Conservation (phyloP, 2,113 vertebrate species). For the Forbesichthys agassizii region DNA sequence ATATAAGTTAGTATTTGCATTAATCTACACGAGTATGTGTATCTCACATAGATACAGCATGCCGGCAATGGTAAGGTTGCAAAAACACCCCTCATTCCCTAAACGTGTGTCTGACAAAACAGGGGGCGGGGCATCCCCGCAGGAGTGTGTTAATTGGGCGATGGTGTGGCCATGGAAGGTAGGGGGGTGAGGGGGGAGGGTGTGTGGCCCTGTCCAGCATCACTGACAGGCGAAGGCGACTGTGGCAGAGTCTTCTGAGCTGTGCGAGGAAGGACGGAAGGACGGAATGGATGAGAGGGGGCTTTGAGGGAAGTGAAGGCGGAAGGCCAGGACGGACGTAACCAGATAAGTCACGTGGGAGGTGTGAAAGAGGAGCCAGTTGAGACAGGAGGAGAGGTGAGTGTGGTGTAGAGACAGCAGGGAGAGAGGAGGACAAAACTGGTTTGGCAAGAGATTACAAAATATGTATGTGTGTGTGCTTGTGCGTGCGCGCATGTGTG, state of each 20-base stretch:
- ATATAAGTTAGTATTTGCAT: too few relatives aligned
- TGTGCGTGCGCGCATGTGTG: slow-evolving; percentile 20
- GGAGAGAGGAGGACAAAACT: slow-evolving; percentile 1
- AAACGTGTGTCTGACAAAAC: too few relatives aligned
- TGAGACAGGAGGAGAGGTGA: slow-evolving; percentile 57
- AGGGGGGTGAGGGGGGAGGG: too few relatives aligned
- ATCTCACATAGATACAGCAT: too few relatives aligned
- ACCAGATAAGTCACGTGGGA: slow-evolving; percentile 49
- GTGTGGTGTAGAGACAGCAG: slow-evolving; percentile 40
- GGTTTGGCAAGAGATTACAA: not conserved
- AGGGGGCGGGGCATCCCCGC: too few relatives aligned
- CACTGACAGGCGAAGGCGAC: slow-evolving; percentile 13
- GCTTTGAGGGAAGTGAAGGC: not conserved
- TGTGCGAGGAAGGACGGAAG: slow-evolving; percentile 23
- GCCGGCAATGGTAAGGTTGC: too few relatives aligned
- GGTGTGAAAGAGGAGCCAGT: slow-evolving; percentile 55
- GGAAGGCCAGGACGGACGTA: slow-evolving; percentile 35
- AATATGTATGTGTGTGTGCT: not conserved
- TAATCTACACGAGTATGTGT: too few relatives aligned
- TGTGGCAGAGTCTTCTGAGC: slow-evolving; percentile 28
- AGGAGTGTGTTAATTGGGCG: too few relatives aligned
- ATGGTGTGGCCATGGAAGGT: too few relatives aligned
- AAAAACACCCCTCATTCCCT: too few relatives aligned
- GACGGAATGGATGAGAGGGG: not conserved
- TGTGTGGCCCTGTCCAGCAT: too few relatives aligned